Evolutionary conservation across 2,797 vertebrate genomes (phyloP).

Genomic region (Scyliorhinus canicula): DNA sequence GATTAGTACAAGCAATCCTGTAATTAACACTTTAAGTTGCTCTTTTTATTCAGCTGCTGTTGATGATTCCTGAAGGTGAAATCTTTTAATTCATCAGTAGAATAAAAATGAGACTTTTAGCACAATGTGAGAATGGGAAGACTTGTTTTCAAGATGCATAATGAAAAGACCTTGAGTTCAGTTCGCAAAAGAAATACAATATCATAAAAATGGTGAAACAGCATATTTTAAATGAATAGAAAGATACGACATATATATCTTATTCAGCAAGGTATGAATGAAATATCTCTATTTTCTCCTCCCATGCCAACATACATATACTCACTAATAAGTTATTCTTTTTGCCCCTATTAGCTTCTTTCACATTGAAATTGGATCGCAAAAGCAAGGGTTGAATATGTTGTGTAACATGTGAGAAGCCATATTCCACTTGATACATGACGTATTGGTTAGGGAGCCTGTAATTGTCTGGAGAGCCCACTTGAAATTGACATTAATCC

Average conservation of each 20-base stretch:
- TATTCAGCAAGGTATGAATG: not conserved
- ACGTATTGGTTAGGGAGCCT: not conserved
- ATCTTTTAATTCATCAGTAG: not conserved
- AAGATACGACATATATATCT: not conserved
- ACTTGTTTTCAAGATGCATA: not conserved
- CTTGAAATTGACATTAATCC: not conserved
- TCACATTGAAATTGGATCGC: not conserved
- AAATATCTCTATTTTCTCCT: not conserved
- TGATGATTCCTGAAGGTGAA: not conserved
- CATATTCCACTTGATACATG: not conserved
- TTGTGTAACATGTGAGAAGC: not conserved
- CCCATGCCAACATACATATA: not conserved
- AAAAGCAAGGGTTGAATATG: not conserved
- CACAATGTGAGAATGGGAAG: not conserved
- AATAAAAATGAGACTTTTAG: not conserved
- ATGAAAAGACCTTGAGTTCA: not conserved
- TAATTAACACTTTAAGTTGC: no score
- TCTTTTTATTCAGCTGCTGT: not conserved
- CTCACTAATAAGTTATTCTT: not conserved
- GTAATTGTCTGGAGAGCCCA: not conserved
- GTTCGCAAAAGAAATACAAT: not conserved
- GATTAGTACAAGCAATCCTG: no score
- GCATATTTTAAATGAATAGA: not conserved
- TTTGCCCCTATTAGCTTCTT: not conserved
- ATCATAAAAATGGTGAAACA: not conserved